A percentile compares a stretch with the other conserved stretches of the same genome.
Evolutionary conservation across 2,888 invertebrate genomes (phyloP).

Genomic region (Sesamia inferens): DNA sequence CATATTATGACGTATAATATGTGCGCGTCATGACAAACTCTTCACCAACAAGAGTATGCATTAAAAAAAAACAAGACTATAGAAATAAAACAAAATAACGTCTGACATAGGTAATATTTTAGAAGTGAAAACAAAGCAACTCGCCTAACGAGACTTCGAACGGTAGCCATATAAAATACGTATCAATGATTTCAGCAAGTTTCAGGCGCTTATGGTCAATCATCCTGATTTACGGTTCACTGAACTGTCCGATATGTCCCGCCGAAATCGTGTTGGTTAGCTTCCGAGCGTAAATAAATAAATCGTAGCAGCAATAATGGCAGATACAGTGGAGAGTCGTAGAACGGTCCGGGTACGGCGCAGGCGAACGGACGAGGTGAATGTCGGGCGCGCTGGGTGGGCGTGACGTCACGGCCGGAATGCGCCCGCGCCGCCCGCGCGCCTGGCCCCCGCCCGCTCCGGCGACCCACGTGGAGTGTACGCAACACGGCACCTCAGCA

Average conservation of each 20-base stretch:
- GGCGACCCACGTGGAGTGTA: constrained; percentile 83
- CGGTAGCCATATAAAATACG: constrained; percentile 55
- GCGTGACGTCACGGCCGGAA: constrained; percentile 89
- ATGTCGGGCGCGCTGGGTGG: constrained; percentile 88
- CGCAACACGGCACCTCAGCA: constrained; percentile 76
- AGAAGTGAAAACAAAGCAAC: background rate
- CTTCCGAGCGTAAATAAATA: constrained; percentile 79
- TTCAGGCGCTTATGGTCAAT: constrained; percentile 71
- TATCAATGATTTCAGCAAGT: constrained; percentile 71
- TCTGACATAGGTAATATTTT: background rate
- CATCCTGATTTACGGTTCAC: constrained; percentile 60
- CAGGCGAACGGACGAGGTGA: constrained; percentile 82
- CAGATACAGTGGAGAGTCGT: constrained; percentile 77
- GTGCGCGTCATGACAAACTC: constrained; percentile 3
- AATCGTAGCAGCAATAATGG: constrained; percentile 79
- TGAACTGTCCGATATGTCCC: constrained; percentile 53
- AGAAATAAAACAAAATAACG: constrained; percentile 6
- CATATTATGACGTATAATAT: too few species aligned
- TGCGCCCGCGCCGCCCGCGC: constrained; percentile 83
- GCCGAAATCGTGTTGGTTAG: constrained; percentile 73
- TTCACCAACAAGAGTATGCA: background rate
- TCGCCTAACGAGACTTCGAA: constrained; percentile 12
- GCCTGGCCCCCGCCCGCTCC: constrained; percentile 58
- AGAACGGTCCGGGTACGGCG: constrained; percentile 73
- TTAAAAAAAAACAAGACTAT: background rate